phyloP scores from a whole-genome alignment of 1,140 invertebrate genomes.

The Aphidius gifuensis region DNA sequence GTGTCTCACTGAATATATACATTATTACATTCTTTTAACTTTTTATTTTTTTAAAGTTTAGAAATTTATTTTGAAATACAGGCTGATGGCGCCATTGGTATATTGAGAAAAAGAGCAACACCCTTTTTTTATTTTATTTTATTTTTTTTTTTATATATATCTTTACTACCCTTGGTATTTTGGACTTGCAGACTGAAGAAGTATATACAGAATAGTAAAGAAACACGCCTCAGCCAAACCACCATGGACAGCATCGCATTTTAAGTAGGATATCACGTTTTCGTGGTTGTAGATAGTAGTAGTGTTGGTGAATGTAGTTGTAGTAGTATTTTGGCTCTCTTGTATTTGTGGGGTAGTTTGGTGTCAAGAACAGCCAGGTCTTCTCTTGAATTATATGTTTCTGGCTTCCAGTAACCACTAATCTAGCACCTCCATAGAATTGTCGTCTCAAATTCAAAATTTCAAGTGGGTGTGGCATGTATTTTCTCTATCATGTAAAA shows the following conservation, averaged over 20 bases:
- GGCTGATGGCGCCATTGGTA: too few relatives aligned
- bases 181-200: too few relatives aligned
- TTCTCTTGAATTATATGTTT: constrained; percentile 23
- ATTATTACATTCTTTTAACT: constrained; percentile 9
- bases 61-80: too few relatives aligned
- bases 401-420: constrained; percentile 16
- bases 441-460: neutral
- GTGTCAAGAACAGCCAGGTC: constrained; percentile 20
- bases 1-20: too few relatives aligned
- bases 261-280: constrained; percentile 15
- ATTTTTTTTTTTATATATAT: neutral
- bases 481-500: neutral
- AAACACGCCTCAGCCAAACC: neutral
- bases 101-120: too few relatives aligned
- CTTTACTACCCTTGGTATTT: neutral
- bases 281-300: neutral
- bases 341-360: neutral
- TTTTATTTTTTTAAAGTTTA: neutral
- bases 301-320: too few relatives aligned
- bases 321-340: too few relatives aligned
- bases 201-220: neutral
- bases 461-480: too few relatives aligned
- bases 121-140: neutral
- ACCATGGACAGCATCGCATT: constrained; percentile 23
- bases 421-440: constrained; percentile 8